These are phyloP conservation scores for Oscheius sp. DNA, from an alignment of 1,140 invertebrate species.

Conservation along the genomic window DNA sequence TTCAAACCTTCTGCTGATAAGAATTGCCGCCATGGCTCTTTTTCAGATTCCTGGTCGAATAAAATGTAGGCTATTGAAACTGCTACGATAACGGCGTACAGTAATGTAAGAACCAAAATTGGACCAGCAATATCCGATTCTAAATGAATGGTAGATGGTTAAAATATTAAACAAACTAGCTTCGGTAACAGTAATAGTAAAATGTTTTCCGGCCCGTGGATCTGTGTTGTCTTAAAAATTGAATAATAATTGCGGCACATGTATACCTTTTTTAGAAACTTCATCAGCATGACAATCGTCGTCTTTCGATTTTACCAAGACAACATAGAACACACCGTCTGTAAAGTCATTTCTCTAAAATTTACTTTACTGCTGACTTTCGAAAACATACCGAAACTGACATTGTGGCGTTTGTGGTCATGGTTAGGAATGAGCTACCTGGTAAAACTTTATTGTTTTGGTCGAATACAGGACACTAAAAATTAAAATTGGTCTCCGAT, in stretches of 20 bases:
- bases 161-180: not conserved
- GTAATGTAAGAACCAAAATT: no score
- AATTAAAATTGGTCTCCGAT: constrained; percentile 46
- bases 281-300: constrained; percentile 70
- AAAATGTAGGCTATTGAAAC: no score
- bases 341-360: constrained; percentile 71
- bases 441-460: constrained; percentile 72
- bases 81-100: no score
- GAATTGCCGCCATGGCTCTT: no score
- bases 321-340: constrained; percentile 75
- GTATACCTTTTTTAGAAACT: no score
- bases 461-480: constrained; percentile 75
- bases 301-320: constrained; percentile 77
- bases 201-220: not conserved
- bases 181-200: constrained; percentile 2
- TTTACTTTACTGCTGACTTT: constrained; percentile 14
- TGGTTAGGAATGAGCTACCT: constrained; percentile 73
- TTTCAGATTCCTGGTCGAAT: no score
- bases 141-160: no score
- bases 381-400: constrained; percentile 68
- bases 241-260: constrained; percentile 32
- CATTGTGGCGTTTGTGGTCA: constrained; percentile 72
- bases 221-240: constrained; percentile 27
- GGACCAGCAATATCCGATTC: constrained; percentile 15
- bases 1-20: no score